Conservation (phyloP, 2,888 invertebrate species). For the Catocala sponsa region DNA sequence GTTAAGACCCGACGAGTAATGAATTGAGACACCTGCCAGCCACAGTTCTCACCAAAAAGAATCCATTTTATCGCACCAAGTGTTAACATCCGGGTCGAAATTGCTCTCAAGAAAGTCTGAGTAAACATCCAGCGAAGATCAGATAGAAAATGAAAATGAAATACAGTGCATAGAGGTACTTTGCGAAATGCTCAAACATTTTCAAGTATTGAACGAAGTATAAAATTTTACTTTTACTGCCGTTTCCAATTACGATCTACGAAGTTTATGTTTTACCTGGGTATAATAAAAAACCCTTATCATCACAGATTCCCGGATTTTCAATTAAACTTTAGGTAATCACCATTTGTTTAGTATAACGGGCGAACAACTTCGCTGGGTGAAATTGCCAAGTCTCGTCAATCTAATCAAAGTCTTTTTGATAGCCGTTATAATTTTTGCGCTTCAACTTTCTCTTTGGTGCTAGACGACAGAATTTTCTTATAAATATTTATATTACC, state of each 20-base stretch:
- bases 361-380: conserved; percentile 54
- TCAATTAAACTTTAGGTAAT: conserved; percentile 75
- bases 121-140: conserved; percentile 46
- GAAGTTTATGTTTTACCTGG: conserved; percentile 66
- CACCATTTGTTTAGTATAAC: conserved; percentile 66
- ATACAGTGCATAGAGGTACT: conserved; percentile 23
- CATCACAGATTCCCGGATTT: conserved; percentile 68
- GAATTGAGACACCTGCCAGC: conserved; percentile 27
- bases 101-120: conserved; percentile 42
- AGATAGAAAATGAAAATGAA: conserved; percentile 40
- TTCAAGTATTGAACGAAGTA: conserved; percentile 35
- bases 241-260: conserved; percentile 61
- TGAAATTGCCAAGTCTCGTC: conserved; percentile 61
- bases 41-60: conserved; percentile 22
- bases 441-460: conserved; percentile 36
- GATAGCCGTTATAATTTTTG: conserved; percentile 50
- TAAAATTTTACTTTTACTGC: conserved; percentile 59
- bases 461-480: no score
- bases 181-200: conserved; percentile 12
- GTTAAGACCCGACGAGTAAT: conserved; percentile 24
- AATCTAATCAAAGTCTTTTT: conserved; percentile 65
- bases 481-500: no score
- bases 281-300: conserved; percentile 71
- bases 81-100: conserved; percentile 40
- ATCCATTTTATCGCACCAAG: conserved; percentile 35